Evolutionary conservation across 2,113 vertebrate species (phyloP).

Genomic region (Etheostoma spectabile): DNA sequence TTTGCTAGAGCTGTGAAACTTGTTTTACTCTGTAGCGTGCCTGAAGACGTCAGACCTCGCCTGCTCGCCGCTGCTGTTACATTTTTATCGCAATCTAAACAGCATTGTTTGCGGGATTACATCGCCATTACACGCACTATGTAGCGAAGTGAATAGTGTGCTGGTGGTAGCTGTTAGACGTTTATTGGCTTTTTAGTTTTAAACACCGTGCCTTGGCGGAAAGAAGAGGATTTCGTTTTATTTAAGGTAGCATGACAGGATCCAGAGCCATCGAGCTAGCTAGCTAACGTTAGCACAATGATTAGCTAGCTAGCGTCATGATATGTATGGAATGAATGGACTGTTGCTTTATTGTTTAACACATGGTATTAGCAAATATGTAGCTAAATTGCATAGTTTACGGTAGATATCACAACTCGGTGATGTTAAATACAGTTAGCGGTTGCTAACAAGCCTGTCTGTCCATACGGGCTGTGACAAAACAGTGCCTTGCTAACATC

Average conservation of each 20-base stretch:
- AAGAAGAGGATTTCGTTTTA: constrained; percentile 85
- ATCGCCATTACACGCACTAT: constrained; percentile 2
- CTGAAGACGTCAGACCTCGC: constrained; percentile 78
- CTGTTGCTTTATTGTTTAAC: background rate
- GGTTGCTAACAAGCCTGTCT: background rate
- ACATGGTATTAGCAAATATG: background rate
- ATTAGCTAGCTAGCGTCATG: constrained; percentile 45
- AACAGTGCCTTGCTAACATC: constrained; percentile 60
- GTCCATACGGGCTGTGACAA: constrained; percentile 12
- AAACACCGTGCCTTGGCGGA: constrained; percentile 88
- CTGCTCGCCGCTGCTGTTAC: constrained; percentile 42
- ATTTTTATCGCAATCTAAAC: constrained; percentile 59
- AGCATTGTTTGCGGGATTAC: constrained; percentile 39
- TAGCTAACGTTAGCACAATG: constrained; percentile 64
- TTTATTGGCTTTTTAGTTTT: constrained; percentile 84
- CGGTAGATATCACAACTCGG: accelerated
- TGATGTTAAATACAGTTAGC: background rate
- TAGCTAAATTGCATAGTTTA: background rate
- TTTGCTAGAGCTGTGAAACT: constrained; percentile 25
- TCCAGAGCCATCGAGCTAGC: constrained; percentile 71
- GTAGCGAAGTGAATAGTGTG: constrained; percentile 39
- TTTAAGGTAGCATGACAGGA: constrained; percentile 89
- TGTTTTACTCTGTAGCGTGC: constrained; percentile 29
- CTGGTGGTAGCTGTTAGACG: constrained; percentile 68
- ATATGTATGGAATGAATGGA: constrained; percentile 15